Conservation (phyloP, 2,888 invertebrate genomes). For the Spodoptera picta region DNA sequence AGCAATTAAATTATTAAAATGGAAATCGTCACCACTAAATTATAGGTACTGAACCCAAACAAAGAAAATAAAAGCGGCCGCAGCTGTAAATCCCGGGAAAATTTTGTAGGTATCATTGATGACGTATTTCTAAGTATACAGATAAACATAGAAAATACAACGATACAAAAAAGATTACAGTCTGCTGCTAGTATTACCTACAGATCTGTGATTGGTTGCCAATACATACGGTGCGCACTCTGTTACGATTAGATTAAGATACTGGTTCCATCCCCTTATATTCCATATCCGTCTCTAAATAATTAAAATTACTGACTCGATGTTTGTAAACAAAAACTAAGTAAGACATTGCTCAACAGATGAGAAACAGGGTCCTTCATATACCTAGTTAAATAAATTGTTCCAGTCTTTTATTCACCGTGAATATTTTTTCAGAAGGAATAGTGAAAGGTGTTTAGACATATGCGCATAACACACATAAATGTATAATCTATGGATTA, state of each 20-base stretch:
- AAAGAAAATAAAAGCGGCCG: background rate
- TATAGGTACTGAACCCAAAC: too few species aligned
- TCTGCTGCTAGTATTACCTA: conserved; percentile 19
- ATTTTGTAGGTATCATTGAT: background rate
- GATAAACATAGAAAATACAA: conserved; percentile 4
- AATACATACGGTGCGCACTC: conserved; percentile 16
- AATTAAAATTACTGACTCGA: background rate
- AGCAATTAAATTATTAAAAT: too few species aligned
- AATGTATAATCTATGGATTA: too few species aligned
- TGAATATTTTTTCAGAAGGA: too few species aligned
- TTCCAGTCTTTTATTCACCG: too few species aligned
- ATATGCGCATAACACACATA: too few species aligned
- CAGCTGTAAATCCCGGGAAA: background rate
- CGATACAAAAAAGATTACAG: conserved; percentile 9
- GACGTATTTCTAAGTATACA: background rate
- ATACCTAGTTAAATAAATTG: too few species aligned
- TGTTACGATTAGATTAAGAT: conserved; percentile 30
- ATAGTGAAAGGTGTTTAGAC: too few species aligned
- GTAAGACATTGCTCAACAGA: too few species aligned
- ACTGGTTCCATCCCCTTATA: conserved; percentile 32
- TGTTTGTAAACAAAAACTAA: too few species aligned
- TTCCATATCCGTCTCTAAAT: conserved; percentile 20
- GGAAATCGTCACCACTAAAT: too few species aligned
- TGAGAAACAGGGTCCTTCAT: too few species aligned
- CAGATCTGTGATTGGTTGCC: conserved; percentile 23